Evolutionary conservation across 35 echinoderm and acorn worm genomes (phyloP).

Genomic region (Ophioderma brevispina): DNA sequence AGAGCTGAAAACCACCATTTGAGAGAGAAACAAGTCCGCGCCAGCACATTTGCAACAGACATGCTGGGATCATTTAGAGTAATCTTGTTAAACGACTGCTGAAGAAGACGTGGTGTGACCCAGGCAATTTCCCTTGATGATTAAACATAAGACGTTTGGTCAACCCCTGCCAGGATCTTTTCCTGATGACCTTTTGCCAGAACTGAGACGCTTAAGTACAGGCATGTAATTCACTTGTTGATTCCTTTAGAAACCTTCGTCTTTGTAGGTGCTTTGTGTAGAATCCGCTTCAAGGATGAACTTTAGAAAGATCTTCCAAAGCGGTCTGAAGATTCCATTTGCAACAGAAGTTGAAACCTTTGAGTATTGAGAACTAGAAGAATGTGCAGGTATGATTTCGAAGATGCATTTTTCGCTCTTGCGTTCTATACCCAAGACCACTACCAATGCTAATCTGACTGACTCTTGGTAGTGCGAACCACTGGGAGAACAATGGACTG

Average conservation of each 20-base stretch:
- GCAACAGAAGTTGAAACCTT: neutral
- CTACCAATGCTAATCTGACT: neutral
- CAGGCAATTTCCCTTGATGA: conserved; percentile 24
- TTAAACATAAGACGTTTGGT: conserved; percentile 22
- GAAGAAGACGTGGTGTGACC: conserved; percentile 40
- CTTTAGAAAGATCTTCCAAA: neutral
- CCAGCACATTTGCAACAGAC: conserved; percentile 19
- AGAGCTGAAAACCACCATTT: conserved; percentile 7
- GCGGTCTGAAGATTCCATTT: neutral
- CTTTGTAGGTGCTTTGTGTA: conserved; percentile 18
- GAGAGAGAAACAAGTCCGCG: neutral
- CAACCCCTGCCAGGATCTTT: neutral
- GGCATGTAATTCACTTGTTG: conserved; percentile 22
- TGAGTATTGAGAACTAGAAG: neutral
- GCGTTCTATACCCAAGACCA: neutral
- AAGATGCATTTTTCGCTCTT: neutral
- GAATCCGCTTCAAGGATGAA: neutral
- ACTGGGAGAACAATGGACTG: conserved; percentile 14
- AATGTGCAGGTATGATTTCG: neutral
- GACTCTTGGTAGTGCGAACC: neutral
- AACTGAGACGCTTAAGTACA: conserved; percentile 4
- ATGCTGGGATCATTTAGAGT: conserved; percentile 27
- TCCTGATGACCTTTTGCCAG: neutral
- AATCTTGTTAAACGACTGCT: conserved; percentile 16
- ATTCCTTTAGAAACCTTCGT: conserved; percentile 2